phyloP scores from a whole-genome alignment of 2,113 vertebrate species.

The Sinocyclocheilus anophthalmus region DNA sequence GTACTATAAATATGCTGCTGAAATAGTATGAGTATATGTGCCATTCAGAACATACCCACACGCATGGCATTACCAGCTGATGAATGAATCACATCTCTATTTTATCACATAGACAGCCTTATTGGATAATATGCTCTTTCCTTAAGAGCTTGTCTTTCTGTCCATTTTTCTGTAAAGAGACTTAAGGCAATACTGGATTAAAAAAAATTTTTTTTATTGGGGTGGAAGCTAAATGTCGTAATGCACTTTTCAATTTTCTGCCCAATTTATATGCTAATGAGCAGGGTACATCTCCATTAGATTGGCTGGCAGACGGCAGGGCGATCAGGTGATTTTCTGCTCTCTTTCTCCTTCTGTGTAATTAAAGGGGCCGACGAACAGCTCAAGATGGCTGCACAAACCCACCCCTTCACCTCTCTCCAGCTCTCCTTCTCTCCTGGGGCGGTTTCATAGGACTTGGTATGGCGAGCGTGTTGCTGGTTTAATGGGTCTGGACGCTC shows the following conservation, averaged over 20 bases:
- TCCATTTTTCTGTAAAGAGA: constrained; percentile 42
- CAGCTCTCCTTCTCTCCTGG: neutral
- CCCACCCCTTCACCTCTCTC: constrained; percentile 33
- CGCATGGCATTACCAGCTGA: constrained; percentile 26
- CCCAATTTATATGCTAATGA: constrained; percentile 67
- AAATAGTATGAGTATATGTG: neutral
- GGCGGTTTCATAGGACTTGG: neutral
- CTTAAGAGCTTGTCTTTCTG: constrained; percentile 45
- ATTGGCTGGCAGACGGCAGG: constrained; percentile 57
- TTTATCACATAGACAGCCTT: constrained; percentile 54
- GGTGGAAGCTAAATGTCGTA: constrained; percentile 54
- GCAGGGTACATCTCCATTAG: constrained; percentile 61
- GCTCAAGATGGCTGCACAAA: constrained; percentile 31
- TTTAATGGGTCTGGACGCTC: constrained; percentile 36
- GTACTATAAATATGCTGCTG: too few relatives aligned
- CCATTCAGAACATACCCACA: constrained; percentile 25
- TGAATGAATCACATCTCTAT: constrained; percentile 53
- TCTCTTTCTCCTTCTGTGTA: constrained; percentile 54
- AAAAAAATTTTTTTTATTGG: constrained; percentile 21
- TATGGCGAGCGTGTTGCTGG: neutral
- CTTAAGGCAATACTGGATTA: constrained; percentile 51
- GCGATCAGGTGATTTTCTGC: constrained; percentile 61
- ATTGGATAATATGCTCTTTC: constrained; percentile 61
- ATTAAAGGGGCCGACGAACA: constrained; percentile 55
- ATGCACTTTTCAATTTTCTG: constrained; percentile 66